These are phyloP conservation scores for Eupithecia pulchellata DNA, from an alignment of 2,888 invertebrate species.

Conservation along the genomic window DNA sequence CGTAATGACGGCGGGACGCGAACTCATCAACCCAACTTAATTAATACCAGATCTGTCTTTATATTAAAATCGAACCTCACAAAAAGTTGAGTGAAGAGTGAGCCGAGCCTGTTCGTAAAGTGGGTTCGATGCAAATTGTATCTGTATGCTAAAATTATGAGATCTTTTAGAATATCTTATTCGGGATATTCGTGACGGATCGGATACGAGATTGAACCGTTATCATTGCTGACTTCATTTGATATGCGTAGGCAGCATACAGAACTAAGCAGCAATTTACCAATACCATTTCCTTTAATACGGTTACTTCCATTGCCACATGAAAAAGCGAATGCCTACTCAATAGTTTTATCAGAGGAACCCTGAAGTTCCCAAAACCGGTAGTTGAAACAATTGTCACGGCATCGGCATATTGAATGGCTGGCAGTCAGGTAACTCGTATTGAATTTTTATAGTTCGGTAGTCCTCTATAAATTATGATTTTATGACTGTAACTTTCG, in stretches of 20 bases:
- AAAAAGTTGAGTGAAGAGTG: slow-evolving; percentile 54
- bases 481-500: slow-evolving; percentile 40
- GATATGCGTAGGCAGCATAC: neutral
- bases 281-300: slow-evolving; percentile 2
- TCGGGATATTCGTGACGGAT: slow-evolving; percentile 26
- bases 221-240: slow-evolving; percentile 17
- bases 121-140: slow-evolving; percentile 53
- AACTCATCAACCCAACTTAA: slow-evolving; percentile 83
- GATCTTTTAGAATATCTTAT: slow-evolving; percentile 33
- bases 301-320: slow-evolving; percentile 24
- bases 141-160: slow-evolving; percentile 33
- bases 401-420: slow-evolving; percentile 58
- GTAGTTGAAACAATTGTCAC: slow-evolving; percentile 78
- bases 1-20: slow-evolving; percentile 77
- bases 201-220: slow-evolving; percentile 13
- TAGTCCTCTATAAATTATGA: slow-evolving; percentile 56
- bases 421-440: slow-evolving; percentile 58
- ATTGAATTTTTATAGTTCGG: slow-evolving; percentile 62
- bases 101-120: slow-evolving; percentile 44
- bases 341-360: slow-evolving; percentile 47
- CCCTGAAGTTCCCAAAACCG: slow-evolving; percentile 73
- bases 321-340: slow-evolving; percentile 24
- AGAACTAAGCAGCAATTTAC: neutral
- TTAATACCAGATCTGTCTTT: slow-evolving; percentile 85
- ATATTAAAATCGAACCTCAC: slow-evolving; percentile 78